A percentile compares a stretch with the other conserved stretches of the same genome.
These are phyloP conservation scores for Physella acuta DNA, from an alignment of 1,140 invertebrate genomes.

Conservation along the genomic window DNA sequence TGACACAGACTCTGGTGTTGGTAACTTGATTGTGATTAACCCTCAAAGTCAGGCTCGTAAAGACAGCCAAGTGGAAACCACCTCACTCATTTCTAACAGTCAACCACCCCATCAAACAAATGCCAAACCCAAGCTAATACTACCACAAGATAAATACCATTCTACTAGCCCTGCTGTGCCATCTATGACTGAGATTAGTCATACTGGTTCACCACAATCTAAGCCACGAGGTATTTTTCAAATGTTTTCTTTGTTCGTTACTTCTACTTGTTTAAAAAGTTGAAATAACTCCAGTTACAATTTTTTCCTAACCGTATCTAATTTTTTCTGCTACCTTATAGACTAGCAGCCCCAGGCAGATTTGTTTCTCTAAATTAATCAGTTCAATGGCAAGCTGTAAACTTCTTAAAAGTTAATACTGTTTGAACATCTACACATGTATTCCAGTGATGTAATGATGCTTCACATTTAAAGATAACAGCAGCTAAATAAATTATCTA, in stretches of 20 bases:
- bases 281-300: too few species aligned
- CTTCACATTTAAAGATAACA: too few species aligned
- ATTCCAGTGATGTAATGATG: too few species aligned
- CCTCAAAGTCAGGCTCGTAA: background rate
- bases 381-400: too few species aligned
- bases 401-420: too few species aligned
- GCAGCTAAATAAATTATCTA: too few species aligned
- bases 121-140: slow-evolving; percentile 29
- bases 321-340: too few species aligned
- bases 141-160: slow-evolving; percentile 40
- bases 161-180: background rate
- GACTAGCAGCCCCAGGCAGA: too few species aligned
- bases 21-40: slow-evolving; percentile 21
- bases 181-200: background rate
- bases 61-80: background rate
- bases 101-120: background rate
- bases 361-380: too few species aligned
- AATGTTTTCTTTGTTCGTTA: background rate
- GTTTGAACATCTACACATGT: too few species aligned
- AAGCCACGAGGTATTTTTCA: slow-evolving; percentile 17
- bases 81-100: background rate
- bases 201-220: background rate
- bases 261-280: too few species aligned
- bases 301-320: too few species aligned
- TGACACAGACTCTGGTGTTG: background rate